Evolutionary conservation across 2,888 invertebrate species (phyloP).

Genomic region (Drosophila paranaensis): DNA sequence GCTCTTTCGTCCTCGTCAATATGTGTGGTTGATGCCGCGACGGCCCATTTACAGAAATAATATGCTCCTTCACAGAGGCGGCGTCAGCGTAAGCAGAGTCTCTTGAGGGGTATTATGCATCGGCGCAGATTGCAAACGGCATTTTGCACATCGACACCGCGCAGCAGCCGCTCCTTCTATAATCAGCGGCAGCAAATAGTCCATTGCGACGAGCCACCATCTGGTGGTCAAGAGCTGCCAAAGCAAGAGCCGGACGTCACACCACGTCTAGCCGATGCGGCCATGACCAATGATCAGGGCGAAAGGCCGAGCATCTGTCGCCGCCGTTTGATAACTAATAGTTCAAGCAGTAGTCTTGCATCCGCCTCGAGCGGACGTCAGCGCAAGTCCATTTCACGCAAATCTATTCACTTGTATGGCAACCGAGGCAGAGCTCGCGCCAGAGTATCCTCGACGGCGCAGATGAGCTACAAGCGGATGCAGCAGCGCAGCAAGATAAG

Average conservation of each 20-base stretch:
- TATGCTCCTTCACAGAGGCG: constrained; percentile 42
- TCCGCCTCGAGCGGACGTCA: constrained; percentile 25
- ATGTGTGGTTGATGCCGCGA: constrained; percentile 26
- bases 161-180: constrained; percentile 77
- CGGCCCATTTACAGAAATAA: constrained; percentile 19
- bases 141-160: constrained; percentile 82
- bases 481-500: constrained; percentile 44
- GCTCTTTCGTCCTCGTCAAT: constrained; percentile 27
- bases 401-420: constrained; percentile 61
- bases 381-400: constrained; percentile 27
- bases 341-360: constrained; percentile 32
- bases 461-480: constrained; percentile 19
- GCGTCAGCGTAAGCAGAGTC: constrained; percentile 17
- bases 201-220: constrained; percentile 10
- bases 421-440: constrained; percentile 47
- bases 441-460: not conserved
- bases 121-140: constrained; percentile 21
- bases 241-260: constrained; percentile 21
- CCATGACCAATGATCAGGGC: constrained; percentile 9
- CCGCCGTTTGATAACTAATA: constrained; percentile 12
- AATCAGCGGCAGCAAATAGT: constrained; percentile 38
- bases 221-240: not conserved
- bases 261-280: constrained; percentile 34
- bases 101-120: constrained; percentile 32
- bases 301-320: constrained; percentile 15